Base-by-base conservation (phyloP, 2,888 invertebrate genomes). In the Eupithecia subfuscata region DNA sequence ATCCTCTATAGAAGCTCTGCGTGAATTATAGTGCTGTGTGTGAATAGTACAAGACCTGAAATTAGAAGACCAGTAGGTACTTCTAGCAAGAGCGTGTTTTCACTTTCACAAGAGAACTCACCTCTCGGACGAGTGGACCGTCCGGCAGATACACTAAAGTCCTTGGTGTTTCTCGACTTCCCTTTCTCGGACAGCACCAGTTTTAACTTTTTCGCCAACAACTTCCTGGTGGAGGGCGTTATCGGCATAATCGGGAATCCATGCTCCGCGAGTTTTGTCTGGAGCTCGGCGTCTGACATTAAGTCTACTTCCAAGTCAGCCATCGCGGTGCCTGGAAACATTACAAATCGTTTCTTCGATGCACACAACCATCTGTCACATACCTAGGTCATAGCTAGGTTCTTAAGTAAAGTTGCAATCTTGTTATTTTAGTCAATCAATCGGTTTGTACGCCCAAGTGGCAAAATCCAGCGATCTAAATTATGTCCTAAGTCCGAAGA, bases 201-300 rank as follows among this genome's bases (percentile, higher is more conserved):
- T 89, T 96, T 96, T 12, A 98, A 91, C 90, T 97, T 98, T 90
- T 97, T 97, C 68, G 96, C 95, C 87, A 97, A 95, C 75, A 97
- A 95, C 85, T 96, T 96, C 78, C 97, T 95, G 9, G 98, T 98
- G 71, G 97, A 97, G 71, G 97, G 96, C 64, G 98, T 98, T 75
- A 98, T 97, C 56, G 98, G 98, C 92, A 97, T 97, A 78, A 97
- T 96, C 75, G 97, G 97, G 88, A 97, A 97, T 37, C 98, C 97
- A 92, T 96, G 96, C 90, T 97, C 97, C 76, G 96, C 95, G 79
- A 97, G 94, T 93, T 97, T 97, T n/a, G 96, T 96, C 82, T 97
- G 96, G 81, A 97, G 92, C 90, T 97, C 97, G 78, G 96, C 96
- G 91, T 97, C 97, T 87, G 96, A 96, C 93, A 97, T 95, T 90